These are phyloP conservation scores for Cephus sareptanus DNA, from an alignment of 2,888 invertebrate species.

Conservation along the genomic window DNA sequence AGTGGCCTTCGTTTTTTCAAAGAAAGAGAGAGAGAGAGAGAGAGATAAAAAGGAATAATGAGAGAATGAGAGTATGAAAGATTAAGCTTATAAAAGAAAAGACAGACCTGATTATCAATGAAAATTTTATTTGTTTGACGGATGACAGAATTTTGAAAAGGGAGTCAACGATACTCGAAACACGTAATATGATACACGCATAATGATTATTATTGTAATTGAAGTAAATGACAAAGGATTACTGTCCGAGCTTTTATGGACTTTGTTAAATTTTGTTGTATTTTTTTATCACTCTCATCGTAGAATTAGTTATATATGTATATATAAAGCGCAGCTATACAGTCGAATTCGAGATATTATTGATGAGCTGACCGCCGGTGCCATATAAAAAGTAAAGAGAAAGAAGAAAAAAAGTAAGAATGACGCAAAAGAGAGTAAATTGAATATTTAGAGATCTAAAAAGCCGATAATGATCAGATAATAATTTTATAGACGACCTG, in stretches of 20 bases:
- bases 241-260: background rate
- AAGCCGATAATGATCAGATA: constrained; percentile 32
- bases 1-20: constrained; percentile 50
- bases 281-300: constrained; percentile 2
- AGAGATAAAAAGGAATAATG: background rate
- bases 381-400: constrained; percentile 34
- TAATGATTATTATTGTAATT: background rate
- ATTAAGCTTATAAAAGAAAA: background rate
- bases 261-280: background rate
- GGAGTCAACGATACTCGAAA: background rate
- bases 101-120: background rate
- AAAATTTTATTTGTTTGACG: background rate
- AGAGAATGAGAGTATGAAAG: background rate
- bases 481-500: constrained; percentile 40
- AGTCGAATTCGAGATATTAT: constrained; percentile 37
- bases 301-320: background rate
- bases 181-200: background rate
- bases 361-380: constrained; percentile 52
- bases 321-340: constrained; percentile 6
- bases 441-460: constrained; percentile 27
- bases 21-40: background rate
- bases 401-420: background rate
- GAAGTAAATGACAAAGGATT: background rate
- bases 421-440: constrained; percentile 19
- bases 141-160: background rate